Evolutionary conservation across 1,140 invertebrate genomes (phyloP), one percentile per base, ranked within the genome.

Genomic region (Colletes gigas): DNA sequence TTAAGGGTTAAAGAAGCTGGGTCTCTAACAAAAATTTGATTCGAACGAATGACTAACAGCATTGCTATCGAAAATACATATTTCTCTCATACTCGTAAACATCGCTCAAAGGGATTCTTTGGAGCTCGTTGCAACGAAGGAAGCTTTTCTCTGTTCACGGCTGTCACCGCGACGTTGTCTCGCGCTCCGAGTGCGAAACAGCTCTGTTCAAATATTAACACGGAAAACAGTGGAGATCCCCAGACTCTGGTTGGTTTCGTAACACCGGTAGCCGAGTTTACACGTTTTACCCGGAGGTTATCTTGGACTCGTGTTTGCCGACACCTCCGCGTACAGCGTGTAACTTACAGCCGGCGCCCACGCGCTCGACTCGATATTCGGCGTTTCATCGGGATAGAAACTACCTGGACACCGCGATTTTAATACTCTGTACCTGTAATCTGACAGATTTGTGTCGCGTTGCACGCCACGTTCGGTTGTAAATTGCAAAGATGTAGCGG

Each of bases 171-270:
- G 39, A 71, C 57, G 78, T 57, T 62, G 72, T n/a, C 55, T 63
- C 50, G 50, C 47, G 21, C 19, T 6, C 21, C 82, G 54, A 41
- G 70, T 73, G 66, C 84, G 82, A 81, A 84, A 86, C 77, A 50
- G 68, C 69, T 71, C 84, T 90, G 84, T 90, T 91, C 90, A 92
- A 92, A 92, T 92, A 92, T 92, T 92, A 91, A 90, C 90, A 86
- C 15, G 81, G 87, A 83, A 91, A 91, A 91, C 84, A 91, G 81
- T 83, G 81, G 71, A 87, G 85, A 85, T 88, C 86, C 79, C 81
- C 81, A 87, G 83, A 83, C 80, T 74, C 82, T 81, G 85, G 83
- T 82, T 86, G 79, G 82, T 91, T 89, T 91, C 87, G 88, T 91
- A 92, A 92, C 75, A 91, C 90, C 87, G 82, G 90, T 91, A 91